A percentile compares a stretch with the other conserved stretches of the same genome.
Conservation (phyloP, 2,888 invertebrate genomes). For the Odontocolon sp. region DNA sequence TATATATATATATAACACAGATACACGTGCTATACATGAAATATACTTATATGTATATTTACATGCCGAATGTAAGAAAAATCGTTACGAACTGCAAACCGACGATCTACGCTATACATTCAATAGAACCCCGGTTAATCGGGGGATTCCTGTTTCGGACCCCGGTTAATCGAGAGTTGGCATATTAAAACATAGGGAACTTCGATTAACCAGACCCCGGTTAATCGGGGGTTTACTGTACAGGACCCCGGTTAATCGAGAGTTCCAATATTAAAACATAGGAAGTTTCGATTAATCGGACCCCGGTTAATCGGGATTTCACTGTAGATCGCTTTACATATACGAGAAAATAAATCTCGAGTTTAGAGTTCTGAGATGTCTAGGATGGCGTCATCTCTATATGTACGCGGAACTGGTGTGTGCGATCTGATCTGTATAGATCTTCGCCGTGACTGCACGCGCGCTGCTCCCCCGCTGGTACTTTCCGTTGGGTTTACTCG, state of each 20-base stretch:
- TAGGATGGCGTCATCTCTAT: conserved; percentile 54
- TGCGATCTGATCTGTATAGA: conserved; percentile 27
- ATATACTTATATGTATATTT: too few species aligned
- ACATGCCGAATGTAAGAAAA: neutral
- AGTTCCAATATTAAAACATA: too few species aligned
- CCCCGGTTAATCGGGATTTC: too few species aligned
- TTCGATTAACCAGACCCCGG: too few species aligned
- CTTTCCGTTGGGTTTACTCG: conserved; percentile 53
- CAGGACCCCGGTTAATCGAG: too few species aligned
- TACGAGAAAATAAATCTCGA: neutral
- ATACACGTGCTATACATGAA: neutral
- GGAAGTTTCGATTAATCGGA: too few species aligned
- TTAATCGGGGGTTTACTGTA: too few species aligned
- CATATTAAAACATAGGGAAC: too few species aligned
- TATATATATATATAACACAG: neutral
- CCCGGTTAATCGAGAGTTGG: too few species aligned
- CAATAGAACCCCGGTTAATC: too few species aligned
- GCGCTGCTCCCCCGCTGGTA: conserved; percentile 15
- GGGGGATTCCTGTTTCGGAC: too few species aligned
- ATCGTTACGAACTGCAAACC: neutral
- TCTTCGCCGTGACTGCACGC: conserved; percentile 35
- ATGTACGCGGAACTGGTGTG: conserved; percentile 4
- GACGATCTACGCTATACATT: neutral
- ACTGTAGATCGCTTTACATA: too few species aligned
- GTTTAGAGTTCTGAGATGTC: conserved; percentile 47